A percentile compares a stretch with the other conserved stretches of the same genome.
phyloP scores from a whole-genome alignment of 2,113 vertebrate species.

The Phalacrocorax pelagicus region DNA sequence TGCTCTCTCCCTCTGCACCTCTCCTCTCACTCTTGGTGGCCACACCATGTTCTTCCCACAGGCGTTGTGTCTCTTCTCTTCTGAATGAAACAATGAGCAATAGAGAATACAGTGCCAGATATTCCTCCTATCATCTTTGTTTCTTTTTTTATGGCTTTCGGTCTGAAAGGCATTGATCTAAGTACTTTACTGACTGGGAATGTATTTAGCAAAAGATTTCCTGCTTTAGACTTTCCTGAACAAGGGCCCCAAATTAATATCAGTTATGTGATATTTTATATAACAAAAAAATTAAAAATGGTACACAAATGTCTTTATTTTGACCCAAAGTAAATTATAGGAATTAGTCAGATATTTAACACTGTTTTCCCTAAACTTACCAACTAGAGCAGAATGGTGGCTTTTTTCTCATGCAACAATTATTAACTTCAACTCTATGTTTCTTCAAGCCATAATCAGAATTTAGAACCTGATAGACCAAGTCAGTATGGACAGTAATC shows the following conservation, averaged over 20 bases:
- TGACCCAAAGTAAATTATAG: neutral
- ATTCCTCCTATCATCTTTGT: neutral
- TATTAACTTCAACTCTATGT: neutral
- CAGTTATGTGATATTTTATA: neutral
- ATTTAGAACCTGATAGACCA: neutral
- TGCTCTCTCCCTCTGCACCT: rapidly evolving
- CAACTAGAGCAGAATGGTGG: neutral
- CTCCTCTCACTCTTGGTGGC: neutral
- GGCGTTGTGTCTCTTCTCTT: neutral
- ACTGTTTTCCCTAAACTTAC: neutral
- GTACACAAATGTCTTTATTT: neutral
- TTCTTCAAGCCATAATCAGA: neutral
- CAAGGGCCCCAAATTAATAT: neutral
- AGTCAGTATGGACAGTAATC: neutral
- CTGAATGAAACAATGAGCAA: neutral
- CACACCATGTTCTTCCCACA: neutral
- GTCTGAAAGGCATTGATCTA: neutral
- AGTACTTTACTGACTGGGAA: neutral
- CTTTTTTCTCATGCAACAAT: neutral
- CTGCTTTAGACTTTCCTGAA: neutral
- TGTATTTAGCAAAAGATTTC: neutral
- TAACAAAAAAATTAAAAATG: neutral
- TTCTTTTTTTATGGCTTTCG: neutral
- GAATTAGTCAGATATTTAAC: neutral
- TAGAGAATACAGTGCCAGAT: neutral